phyloP scores from a whole-genome alignment of 1,140 invertebrate genomes.

The Drosophila ananassae region DNA sequence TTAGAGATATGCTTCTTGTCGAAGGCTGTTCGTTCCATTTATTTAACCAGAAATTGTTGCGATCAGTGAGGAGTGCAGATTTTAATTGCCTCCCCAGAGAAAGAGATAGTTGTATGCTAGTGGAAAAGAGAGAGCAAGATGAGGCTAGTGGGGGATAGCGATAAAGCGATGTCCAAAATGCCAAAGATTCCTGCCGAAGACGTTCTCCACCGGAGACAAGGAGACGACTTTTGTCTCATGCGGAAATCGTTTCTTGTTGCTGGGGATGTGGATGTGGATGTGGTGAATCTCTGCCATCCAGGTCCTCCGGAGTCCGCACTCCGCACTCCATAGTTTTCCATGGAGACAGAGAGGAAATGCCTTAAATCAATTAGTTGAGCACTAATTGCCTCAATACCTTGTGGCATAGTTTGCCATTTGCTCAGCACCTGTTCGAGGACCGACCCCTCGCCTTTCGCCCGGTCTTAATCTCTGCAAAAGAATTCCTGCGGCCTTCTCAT shows the following conservation, averaged over 20 bases:
- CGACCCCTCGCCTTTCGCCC: slow-evolving; percentile 5
- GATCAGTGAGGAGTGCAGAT: slow-evolving; percentile 70
- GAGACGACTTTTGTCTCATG: slow-evolving; percentile 71
- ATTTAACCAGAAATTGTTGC: slow-evolving; percentile 78
- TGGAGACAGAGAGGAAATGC: slow-evolving; percentile 74
- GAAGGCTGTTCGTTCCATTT: slow-evolving; percentile 69
- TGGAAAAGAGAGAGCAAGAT: background rate
- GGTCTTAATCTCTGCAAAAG: slow-evolving; percentile 67
- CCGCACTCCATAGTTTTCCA: slow-evolving; percentile 22
- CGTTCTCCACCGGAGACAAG: slow-evolving; percentile 64
- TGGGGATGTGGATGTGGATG: slow-evolving; percentile 1
- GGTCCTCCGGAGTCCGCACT: slow-evolving; percentile 18
- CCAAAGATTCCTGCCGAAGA: slow-evolving; percentile 62
- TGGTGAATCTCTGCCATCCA: slow-evolving; percentile 1
- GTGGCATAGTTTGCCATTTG: slow-evolving; percentile 82
- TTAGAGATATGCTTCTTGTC: slow-evolving; percentile 46
- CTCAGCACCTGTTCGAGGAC: slow-evolving; percentile 70
- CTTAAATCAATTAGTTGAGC: slow-evolving; percentile 83
- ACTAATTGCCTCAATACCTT: slow-evolving; percentile 84
- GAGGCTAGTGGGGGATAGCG: slow-evolving; percentile 46
- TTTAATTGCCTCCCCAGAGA: slow-evolving; percentile 66
- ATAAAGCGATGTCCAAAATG: slow-evolving; percentile 66
- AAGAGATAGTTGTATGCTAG: slow-evolving; percentile 1
- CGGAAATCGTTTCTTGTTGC: slow-evolving; percentile 56
- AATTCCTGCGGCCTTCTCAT: slow-evolving; percentile 81